Conservation (phyloP, 2,113 vertebrate genomes). For the Emydocephalus ijimae region DNA sequence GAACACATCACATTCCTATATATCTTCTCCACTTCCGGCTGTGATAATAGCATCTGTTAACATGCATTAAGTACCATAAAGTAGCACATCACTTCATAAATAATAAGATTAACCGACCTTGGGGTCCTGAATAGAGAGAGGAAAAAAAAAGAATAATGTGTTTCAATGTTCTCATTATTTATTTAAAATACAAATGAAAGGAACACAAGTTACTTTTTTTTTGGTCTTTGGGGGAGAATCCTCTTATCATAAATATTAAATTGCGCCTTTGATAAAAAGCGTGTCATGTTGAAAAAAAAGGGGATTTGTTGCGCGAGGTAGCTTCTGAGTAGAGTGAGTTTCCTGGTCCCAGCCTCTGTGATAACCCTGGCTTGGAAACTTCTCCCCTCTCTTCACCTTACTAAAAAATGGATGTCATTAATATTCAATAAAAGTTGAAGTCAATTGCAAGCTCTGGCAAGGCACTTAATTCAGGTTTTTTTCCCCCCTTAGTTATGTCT, state of each 20-base stretch:
- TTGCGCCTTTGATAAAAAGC: conserved; percentile 73
- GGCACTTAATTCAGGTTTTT: conserved; percentile 52
- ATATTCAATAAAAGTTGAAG: conserved; percentile 60
- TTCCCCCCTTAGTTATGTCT: neutral
- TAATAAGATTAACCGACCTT: conserved; percentile 99
- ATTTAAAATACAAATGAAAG: conserved; percentile 98
- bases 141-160: conserved; percentile 84
- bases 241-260: conserved; percentile 87
- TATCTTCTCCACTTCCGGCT: conserved; percentile 91
- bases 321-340: conserved; percentile 49
- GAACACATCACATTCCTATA: conserved; percentile 92
- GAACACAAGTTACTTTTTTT: conserved; percentile 84
- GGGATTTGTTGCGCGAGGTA: conserved; percentile 54
- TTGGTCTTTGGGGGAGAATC: conserved; percentile 63
- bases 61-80: conserved; percentile 99
- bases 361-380: conserved; percentile 46
- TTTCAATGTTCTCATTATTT: conserved; percentile 99
- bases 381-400: conserved; percentile 44
- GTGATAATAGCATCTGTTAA: conserved; percentile 99
- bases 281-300: conserved; percentile 55
- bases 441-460: conserved; percentile 60
- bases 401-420: conserved; percentile 59
- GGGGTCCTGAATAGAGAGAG: conserved; percentile 84
- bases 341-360: conserved; percentile 51
- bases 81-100: conserved; percentile 99